These are phyloP conservation scores for Philopedon plagiatum DNA, from an alignment of 2,888 invertebrate species.

Conservation along the genomic window DNA sequence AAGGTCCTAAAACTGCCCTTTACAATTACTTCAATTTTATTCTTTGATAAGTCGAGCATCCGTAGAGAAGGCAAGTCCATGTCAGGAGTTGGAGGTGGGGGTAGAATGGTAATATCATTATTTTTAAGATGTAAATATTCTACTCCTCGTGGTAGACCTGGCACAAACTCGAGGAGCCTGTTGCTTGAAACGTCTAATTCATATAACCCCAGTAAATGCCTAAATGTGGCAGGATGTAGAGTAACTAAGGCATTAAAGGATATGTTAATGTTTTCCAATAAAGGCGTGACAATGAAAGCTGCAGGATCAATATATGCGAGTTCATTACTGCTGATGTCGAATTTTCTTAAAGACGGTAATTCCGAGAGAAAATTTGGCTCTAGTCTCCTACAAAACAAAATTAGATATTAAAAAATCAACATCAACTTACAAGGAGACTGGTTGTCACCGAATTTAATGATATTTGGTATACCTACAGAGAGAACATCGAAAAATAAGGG, in stretches of 20 bases:
- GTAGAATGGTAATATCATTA: conserved; percentile 80
- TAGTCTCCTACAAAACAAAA: conserved; percentile 69
- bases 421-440: neutral
- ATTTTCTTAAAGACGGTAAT: conserved; percentile 80
- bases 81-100: conserved; percentile 77
- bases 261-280: conserved; percentile 85
- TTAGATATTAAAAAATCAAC: neutral
- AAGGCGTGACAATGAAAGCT: conserved; percentile 79
- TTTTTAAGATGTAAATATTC: conserved; percentile 81
- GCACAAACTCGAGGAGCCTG: conserved; percentile 80
- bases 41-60: conserved; percentile 82
- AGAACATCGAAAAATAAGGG: too few species aligned
- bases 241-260: conserved; percentile 81
- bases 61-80: conserved; percentile 81
- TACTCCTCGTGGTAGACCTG: conserved; percentile 82
- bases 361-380: conserved; percentile 82
- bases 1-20: conserved; percentile 77
- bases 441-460: too few species aligned
- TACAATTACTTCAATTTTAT: conserved; percentile 80
- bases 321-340: conserved; percentile 84
- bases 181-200: conserved; percentile 85
- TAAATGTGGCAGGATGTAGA: conserved; percentile 83
- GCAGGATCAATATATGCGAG: conserved; percentile 80
- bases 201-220: conserved; percentile 81
- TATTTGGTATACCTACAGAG: too few species aligned